These are phyloP conservation scores for Aporophyla lueneburgensis DNA, from an alignment of 2,888 invertebrate genomes.

Conservation along the genomic window DNA sequence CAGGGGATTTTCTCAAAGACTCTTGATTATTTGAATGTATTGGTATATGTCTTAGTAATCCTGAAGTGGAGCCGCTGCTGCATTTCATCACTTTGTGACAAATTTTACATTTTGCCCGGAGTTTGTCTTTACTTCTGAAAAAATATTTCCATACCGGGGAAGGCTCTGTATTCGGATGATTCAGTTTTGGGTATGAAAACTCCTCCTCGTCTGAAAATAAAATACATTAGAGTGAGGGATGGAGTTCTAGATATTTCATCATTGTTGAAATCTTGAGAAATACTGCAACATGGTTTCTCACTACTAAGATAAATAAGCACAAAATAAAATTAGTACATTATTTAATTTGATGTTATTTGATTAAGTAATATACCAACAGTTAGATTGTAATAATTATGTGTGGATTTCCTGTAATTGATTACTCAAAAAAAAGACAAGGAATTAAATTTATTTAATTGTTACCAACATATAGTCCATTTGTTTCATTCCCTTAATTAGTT, in stretches of 20 bases:
- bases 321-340: background rate
- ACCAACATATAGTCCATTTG: too few relatives aligned
- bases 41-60: slow-evolving; percentile 20
- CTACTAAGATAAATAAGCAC: background rate
- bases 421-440: too few relatives aligned
- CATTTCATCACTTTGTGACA: slow-evolving; percentile 37
- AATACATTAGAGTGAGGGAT: background rate
- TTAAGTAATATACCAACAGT: too few relatives aligned
- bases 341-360: background rate
- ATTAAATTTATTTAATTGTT: too few relatives aligned
- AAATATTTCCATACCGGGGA: slow-evolving; percentile 27
- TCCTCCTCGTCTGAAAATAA: slow-evolving; percentile 27
- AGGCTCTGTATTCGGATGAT: slow-evolving; percentile 21
- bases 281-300: background rate
- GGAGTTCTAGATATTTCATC: background rate
- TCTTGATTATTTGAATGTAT: background rate
- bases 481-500: too few relatives aligned
- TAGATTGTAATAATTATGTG: too few relatives aligned
- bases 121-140: slow-evolving; percentile 19
- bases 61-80: slow-evolving; percentile 24
- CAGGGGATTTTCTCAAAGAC: background rate
- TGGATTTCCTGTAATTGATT: too few relatives aligned
- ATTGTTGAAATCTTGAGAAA: background rate
- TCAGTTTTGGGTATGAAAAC: slow-evolving; percentile 2
- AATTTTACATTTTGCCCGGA: slow-evolving; percentile 28